Evolutionary conservation across 2,797 vertebrate genomes (phyloP), one percentile per base, ranked within the genome.

Genomic region (Gouania willdenowi): DNA sequence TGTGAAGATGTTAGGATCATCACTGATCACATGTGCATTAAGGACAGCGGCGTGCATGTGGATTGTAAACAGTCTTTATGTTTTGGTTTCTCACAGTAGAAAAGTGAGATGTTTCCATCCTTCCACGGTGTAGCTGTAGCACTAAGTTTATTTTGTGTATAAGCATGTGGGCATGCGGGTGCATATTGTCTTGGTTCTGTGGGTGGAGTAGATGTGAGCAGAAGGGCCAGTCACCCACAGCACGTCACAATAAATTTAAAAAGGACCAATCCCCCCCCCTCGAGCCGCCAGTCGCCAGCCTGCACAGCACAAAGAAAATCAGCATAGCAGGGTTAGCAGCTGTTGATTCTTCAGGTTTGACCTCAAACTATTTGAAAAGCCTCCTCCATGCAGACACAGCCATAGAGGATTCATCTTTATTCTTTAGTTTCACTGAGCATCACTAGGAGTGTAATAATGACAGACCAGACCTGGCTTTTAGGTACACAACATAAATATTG

Each of bases 291-390:
- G 73, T 69, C 54, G 38, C 56, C 66, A 26, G 56, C 48, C 66
- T 60, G 35, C 15, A 0, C 5, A 22, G 8, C 63, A 88, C 84
- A 88, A 87, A 84, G 67, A 57, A 60, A 75, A 82, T 78, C 74
- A 66, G 24, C 77, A 74, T 79, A 73, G 81, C 71, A 68, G 60
- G 77, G 66, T 68, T 62, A 75, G 80, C 87, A 89, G 86, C 88
- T 88, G 87, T 77, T 83, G 76, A 81, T 81, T 79, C 57, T 55
- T 47, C 38, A 46, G 62, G 65, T 54, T 66, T 77, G 79, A 75
- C 75, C 78, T 73, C n/a, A n/a, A n/a, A n/a, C n/a, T 20, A 48
- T 36, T 18, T 20, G 21, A 12, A 30, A n/a, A 23, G 32, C 53
- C 47, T 54, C 64, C 66, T 56, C 55, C 61, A 47, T 41, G 35